Evolutionary conservation across 2,888 invertebrate genomes (phyloP), one percentile per base, ranked within the genome.

Genomic region (Oxytorus armatus): DNA sequence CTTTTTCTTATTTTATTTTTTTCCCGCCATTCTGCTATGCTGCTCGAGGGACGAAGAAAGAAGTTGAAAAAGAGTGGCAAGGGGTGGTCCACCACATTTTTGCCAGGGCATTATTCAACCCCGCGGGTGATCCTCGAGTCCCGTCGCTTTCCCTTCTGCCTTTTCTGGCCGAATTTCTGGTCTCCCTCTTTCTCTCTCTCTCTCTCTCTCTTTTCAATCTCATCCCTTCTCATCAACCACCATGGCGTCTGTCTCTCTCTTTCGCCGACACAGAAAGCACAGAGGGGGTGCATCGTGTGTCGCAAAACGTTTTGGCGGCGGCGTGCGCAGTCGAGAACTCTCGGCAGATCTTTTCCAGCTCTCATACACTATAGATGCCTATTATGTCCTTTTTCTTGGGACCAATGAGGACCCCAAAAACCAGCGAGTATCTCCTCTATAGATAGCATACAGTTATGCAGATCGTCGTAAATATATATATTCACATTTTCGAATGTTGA

Each of bases 41-140:
- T 39, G 61, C 65, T 63, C 53, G 66, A 61, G 57, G 16, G 10
- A 53, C 61, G 53, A 68, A 61, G 63, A 80, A 49, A 73, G 61
- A 18, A 49, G 83, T 84, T 89, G 84, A 83, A 83, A 84, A 88
- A 87, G 86, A 86, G 87, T 86, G 85, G 87, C 88, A 88, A 90
- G 87, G 91, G 91, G 88, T 90, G 90, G 89, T 87, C 89, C 89
- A 84, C 86, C 85, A 86, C 89, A 83, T 88, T 90, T 90, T 91
- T 88, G 87, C 88, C 83, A 82, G 84, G 36, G 85, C 82, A 90
- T 90, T 91, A 90, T 90, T 90, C 87, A 80, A 83, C 89, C 86
- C 90, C 82, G 87, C 90, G 90, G 90, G 90, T 88, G 91, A 88
- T 89, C 89, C 85, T 86, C 80, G 77, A 82, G 74, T 83, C 84